Evolutionary conservation across 2,888 invertebrate species (phyloP), one percentile per base, ranked within the genome.

Genomic region (Pollenia griseotomentosa): DNA sequence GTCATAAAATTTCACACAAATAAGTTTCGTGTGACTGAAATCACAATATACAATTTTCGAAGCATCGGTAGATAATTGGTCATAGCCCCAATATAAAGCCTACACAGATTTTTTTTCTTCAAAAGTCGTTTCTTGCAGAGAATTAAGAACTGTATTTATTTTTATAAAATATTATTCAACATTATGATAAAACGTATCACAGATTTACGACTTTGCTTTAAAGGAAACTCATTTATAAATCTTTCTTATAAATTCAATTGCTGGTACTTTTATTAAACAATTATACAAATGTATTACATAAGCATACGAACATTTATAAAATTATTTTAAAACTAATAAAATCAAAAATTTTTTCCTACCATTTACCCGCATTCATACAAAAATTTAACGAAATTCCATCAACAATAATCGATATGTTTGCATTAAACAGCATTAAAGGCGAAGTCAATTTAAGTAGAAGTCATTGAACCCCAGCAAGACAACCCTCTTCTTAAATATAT

Each of bases 351-450:
- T n/a, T 70, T 33, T 59, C 33, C 2, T 19, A 61, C 8, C 65
- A 65, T 57, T 65, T 48, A 66, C 83, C 83, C 77, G 83, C 83
- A 78, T 78, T 78, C 23, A 44, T 59, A 16, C 10, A 19, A 51
- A 68, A 33, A 46, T 14, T 55, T 33, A 57, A 57, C 11, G 16
- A 46, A 70, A 53, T 19, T 63, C 14, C 48, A 19, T 68, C 23
- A 46, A 33, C 51, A 16, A 8, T n/a, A 68, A 59, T 75, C 19
- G 16, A 61, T 59, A 40, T 59, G 42, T 74, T 57, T 33, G 57
- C 11, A 19, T 57, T 66, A n/a, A 51, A 19, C 8, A 40, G 48
- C n/a, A 46, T 40, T 66, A 57, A 63, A 65, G 8, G 14, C 44
- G 12, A 68, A 78, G 33, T 33, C 33, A 33, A 33, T 33, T 33